Percentiles rank a stretch among this genome's conserved stretches.
Conservation (phyloP, 2,888 invertebrate genomes). For the Rhamnusium bicolor region DNA sequence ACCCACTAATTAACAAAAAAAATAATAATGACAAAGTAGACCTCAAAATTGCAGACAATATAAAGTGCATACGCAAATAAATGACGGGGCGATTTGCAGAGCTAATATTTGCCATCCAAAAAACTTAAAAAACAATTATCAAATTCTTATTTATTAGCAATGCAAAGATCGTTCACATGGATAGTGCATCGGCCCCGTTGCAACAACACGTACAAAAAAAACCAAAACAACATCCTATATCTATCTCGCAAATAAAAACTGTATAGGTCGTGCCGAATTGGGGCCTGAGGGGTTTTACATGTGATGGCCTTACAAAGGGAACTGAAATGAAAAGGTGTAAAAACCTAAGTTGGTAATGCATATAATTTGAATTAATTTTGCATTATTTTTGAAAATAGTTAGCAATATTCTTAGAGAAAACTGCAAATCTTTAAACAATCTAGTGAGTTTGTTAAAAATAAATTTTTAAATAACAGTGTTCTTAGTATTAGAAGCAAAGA, state of each 20-base stretch:
- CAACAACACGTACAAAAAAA: constrained; percentile 52
- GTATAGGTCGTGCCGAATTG: constrained; percentile 15
- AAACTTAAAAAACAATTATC: constrained; percentile 54
- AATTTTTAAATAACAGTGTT: no score
- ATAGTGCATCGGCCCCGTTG: constrained; percentile 54
- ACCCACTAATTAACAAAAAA: constrained; percentile 37
- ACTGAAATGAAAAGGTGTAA: no score
- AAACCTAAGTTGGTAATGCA: no score
- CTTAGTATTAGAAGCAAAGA: no score
- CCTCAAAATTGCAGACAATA: constrained; percentile 43
- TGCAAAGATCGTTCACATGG: constrained; percentile 52
- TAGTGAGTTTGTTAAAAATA: no score
- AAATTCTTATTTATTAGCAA: constrained; percentile 58
- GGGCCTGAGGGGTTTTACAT: not conserved
- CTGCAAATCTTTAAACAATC: no score
- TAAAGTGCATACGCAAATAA: constrained; percentile 48
- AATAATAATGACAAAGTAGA: constrained; percentile 30
- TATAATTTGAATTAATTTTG: no score
- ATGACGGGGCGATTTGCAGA: constrained; percentile 28
- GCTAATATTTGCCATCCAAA: constrained; percentile 52
- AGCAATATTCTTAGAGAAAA: no score
- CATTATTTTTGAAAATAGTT: no score
- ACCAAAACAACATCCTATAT: constrained; percentile 51
- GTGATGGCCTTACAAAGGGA: no score
- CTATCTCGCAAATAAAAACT: constrained; percentile 46